phyloP scores from a whole-genome alignment of 2,113 vertebrate genomes.

The Pseudolaguvia tuberculata region DNA sequence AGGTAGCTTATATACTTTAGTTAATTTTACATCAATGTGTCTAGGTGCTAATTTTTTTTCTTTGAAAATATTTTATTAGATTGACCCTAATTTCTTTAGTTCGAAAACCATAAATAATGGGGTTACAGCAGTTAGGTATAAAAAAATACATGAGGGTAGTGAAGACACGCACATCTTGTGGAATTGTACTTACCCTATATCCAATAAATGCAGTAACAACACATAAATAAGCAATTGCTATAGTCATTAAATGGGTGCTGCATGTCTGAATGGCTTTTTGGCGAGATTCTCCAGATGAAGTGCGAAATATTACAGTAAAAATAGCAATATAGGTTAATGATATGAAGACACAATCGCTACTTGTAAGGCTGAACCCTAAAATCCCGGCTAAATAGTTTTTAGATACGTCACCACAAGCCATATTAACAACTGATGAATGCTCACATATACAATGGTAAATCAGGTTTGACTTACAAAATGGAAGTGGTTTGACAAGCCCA shows the following conservation, averaged over 20 bases:
- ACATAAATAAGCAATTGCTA: conserved; percentile 31
- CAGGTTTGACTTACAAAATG: conserved; percentile 29
- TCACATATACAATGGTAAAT: conserved; percentile 40
- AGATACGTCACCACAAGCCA: conserved; percentile 32
- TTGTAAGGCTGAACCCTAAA: conserved; percentile 20
- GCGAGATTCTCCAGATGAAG: conserved; percentile 34
- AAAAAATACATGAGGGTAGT: background rate
- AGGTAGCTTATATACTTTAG: background rate
- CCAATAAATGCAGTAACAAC: conserved; percentile 32
- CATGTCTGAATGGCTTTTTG: conserved; percentile 45
- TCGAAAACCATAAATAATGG: background rate
- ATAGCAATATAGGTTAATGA: conserved; percentile 16
- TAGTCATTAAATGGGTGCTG: conserved; percentile 29
- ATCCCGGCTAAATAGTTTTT: conserved; percentile 28
- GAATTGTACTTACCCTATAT: conserved; percentile 28
- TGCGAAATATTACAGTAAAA: conserved; percentile 36
- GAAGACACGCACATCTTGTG: background rate
- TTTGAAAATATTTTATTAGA: conserved; percentile 19
- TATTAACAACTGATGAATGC: conserved; percentile 37
- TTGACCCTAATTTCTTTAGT: conserved; percentile 32
- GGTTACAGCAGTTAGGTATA: background rate
- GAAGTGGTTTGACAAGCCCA: conserved; percentile 23
- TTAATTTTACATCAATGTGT: conserved; percentile 5
- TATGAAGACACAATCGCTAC: conserved; percentile 16
- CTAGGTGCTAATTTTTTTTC: conserved; percentile 8